Base-by-base conservation (phyloP, 2,888 invertebrate genomes). In the Sphaerophoria rueppellii region DNA sequence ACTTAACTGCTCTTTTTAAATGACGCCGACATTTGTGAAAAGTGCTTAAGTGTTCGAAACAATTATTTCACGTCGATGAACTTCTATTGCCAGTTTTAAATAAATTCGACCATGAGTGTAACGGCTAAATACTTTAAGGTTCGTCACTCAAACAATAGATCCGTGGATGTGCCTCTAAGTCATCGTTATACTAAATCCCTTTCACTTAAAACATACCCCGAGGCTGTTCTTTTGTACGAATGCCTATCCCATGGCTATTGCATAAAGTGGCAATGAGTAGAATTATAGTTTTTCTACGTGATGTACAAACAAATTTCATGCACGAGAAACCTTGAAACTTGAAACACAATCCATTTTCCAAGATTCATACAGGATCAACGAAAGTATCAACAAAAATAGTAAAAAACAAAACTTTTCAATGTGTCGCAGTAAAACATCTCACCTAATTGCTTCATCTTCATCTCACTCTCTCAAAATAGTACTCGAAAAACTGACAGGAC, bases 361-460 rank as follows among this genome's bases (percentile, higher is more conserved):
- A 52, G 37, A 24, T 35, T 50, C n/a, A 65, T 63, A 50, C 65
- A 72, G 50, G 58, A 32, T 57, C 34, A 54, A 50, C 67, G 40
- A 14, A 67, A 67, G 16, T 50, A 63, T 35, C 48, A 35, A 24
- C 12, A 60, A 11, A 40, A 43, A 43, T 37, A 58, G 37, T 58
- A 60, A 24, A 2, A 12, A 32, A 61, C 6, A 6, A 32, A 63
- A 54, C 70, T 55, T 40, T 40, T 50, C 6, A 54, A 50, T 70
- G 63, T 73, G 69, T 75, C 46, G 75, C 69, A 83, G 83, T 75
- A 75, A 83, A 50, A 60, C 75, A 79, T 75, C 60, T 76, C 65
- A 6, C 52, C 76, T 82, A 77, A 82, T 82, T 81, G 81, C 72
- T 76, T 60, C 79, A 74, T 63, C 73, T 67, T 82, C 69, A 46